phyloP scores from a whole-genome alignment of 2,797 vertebrate genomes.

The Cichlasoma orientale region DNA sequence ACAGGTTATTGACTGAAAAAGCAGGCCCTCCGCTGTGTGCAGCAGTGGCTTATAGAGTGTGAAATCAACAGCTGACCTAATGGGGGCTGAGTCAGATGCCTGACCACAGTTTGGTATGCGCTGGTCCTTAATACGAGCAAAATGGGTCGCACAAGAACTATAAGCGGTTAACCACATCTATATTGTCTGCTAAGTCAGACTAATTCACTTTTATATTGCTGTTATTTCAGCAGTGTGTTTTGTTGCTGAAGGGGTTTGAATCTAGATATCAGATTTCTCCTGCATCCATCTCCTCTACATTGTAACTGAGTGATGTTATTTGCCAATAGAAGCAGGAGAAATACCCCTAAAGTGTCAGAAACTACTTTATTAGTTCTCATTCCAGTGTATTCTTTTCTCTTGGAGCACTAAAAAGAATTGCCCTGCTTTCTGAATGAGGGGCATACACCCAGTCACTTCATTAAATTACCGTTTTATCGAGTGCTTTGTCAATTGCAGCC shows the following conservation, averaged over 20 bases:
- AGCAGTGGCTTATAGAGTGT: conserved; percentile 39
- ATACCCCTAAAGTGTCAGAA: conserved; percentile 4
- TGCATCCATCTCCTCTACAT: conserved; percentile 9
- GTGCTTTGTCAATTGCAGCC: conserved; percentile 49
- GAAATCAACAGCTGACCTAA: conserved; percentile 61
- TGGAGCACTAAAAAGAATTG: conserved; percentile 37
- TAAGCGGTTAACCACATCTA: not conserved
- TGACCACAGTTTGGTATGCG: conserved; percentile 49
- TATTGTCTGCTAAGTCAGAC: conserved; percentile 4
- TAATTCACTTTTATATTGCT: not conserved
- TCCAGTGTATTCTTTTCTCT: conserved; percentile 14
- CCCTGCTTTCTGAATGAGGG: conserved; percentile 13
- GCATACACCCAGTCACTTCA: conserved; percentile 16
- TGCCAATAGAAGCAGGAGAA: not conserved
- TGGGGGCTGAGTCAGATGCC: conserved; percentile 51
- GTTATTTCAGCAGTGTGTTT: not conserved
- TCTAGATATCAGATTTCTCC: conserved; percentile 14
- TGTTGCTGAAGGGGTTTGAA: not conserved
- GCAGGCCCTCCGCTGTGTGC: conserved; percentile 73
- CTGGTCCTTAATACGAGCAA: conserved; percentile 38
- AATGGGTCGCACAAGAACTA: conserved; percentile 9
- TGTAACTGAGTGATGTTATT: conserved; percentile 14
- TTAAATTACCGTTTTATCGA: conserved; percentile 46
- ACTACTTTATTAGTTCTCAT: not conserved
- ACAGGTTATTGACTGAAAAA: conserved; percentile 58